These are phyloP conservation scores for Natator depressus DNA, from an alignment of 2,113 vertebrate genomes.

Conservation along the genomic window DNA sequence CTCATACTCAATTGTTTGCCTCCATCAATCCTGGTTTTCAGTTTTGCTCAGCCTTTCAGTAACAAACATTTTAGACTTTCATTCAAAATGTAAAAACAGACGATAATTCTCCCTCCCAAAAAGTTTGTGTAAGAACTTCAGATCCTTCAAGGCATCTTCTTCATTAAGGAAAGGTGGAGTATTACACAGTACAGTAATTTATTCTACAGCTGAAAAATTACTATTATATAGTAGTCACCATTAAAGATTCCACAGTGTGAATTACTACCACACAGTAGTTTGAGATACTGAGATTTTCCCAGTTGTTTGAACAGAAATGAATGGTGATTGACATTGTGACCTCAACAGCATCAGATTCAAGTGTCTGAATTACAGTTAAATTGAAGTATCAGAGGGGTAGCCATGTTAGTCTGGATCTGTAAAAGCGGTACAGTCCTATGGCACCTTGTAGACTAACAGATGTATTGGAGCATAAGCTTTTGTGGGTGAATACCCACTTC, in stretches of 20 bases:
- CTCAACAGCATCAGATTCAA: neutral
- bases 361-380: neutral
- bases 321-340: neutral
- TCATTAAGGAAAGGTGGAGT: neutral
- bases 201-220: neutral
- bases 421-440: no score
- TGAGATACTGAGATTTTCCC: neutral
- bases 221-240: neutral
- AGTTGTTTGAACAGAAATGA: neutral
- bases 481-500: no score
- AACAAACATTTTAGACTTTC: neutral
- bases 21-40: neutral
- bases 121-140: neutral
- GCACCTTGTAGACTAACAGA: no score
- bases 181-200: neutral
- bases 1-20: neutral
- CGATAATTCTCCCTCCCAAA: neutral
- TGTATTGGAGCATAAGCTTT: no score
- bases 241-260: neutral
- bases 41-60: neutral
- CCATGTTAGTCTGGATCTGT: no score
- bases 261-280: neutral
- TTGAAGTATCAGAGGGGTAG: neutral
- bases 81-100: neutral
- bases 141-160: neutral